Evolutionary conservation across 2,113 vertebrate species (phyloP).

Genomic region (Physeter macrocephalus): DNA sequence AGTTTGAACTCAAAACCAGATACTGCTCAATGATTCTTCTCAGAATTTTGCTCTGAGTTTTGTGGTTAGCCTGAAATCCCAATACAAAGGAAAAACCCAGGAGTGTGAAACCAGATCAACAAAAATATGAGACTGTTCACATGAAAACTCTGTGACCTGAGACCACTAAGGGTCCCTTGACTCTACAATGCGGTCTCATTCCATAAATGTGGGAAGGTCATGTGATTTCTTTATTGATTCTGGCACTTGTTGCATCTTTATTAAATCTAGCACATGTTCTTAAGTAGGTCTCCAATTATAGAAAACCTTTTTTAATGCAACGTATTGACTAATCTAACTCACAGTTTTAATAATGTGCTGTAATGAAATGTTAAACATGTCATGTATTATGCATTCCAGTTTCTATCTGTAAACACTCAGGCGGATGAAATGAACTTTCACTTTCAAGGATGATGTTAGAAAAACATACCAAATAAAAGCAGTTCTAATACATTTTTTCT

Average conservation of each 20-base stretch:
- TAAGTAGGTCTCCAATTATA: constrained; percentile 2
- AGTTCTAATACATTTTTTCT: background rate
- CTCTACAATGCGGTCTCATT: background rate
- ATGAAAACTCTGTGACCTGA: background rate
- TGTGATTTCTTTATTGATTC: constrained; percentile 46
- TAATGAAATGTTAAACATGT: background rate
- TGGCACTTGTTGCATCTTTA: constrained; percentile 46
- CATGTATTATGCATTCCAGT: background rate
- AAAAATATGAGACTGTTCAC: constrained; percentile 29
- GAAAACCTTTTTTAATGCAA: constrained; percentile 5
- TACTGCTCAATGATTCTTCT: background rate
- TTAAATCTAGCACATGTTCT: constrained; percentile 31
- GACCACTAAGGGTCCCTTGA: background rate
- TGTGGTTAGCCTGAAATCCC: constrained; percentile 43
- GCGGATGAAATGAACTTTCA: background rate
- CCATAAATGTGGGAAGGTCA: background rate
- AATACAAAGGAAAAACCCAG: constrained; percentile 19
- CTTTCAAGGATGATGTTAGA: constrained; percentile 7
- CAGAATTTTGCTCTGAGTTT: constrained; percentile 49
- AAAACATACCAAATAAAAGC: background rate
- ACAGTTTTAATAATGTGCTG: background rate
- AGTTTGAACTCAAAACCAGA: constrained; percentile 45
- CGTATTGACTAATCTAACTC: background rate
- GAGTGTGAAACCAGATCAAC: constrained; percentile 57
- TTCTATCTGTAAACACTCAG: background rate